phyloP scores from a whole-genome alignment of 1,140 invertebrate species.

The Eriocheir sinensis region DNA sequence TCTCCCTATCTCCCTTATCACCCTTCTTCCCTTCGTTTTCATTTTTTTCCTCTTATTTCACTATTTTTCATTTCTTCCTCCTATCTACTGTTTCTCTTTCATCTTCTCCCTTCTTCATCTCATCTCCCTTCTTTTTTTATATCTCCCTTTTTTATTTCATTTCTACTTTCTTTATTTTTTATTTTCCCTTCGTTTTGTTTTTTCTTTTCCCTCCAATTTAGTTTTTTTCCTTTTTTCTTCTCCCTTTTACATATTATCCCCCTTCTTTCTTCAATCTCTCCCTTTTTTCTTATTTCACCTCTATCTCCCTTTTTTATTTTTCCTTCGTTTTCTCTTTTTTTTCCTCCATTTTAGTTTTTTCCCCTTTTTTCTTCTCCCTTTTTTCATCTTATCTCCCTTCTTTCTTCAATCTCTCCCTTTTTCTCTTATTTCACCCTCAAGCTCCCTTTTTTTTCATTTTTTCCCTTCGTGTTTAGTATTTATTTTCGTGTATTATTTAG shows the following conservation, averaged over 20 bases:
- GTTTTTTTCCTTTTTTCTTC: too few species aligned
- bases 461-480: too few species aligned
- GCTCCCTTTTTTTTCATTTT: too few species aligned
- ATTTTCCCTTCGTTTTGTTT: not conserved
- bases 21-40: not conserved
- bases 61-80: too few species aligned
- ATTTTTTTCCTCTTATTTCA: not conserved
- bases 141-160: not conserved
- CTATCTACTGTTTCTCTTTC: too few species aligned
- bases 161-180: too few species aligned
- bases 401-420: not conserved
- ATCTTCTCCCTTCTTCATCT: too few species aligned
- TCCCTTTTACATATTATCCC: not conserved
- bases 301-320: not conserved
- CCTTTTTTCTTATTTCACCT: not conserved
- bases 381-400: not conserved
- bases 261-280: not conserved
- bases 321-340: not conserved
- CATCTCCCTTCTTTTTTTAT: not conserved
- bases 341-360: not conserved
- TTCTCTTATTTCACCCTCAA: too few species aligned
- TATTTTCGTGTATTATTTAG: too few species aligned
- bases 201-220: not conserved
- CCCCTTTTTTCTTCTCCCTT: not conserved
- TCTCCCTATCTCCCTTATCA: too few species aligned